Evolutionary conservation across 2,888 invertebrate species (phyloP).

Genomic region (Coelogynopora nodosa): DNA sequence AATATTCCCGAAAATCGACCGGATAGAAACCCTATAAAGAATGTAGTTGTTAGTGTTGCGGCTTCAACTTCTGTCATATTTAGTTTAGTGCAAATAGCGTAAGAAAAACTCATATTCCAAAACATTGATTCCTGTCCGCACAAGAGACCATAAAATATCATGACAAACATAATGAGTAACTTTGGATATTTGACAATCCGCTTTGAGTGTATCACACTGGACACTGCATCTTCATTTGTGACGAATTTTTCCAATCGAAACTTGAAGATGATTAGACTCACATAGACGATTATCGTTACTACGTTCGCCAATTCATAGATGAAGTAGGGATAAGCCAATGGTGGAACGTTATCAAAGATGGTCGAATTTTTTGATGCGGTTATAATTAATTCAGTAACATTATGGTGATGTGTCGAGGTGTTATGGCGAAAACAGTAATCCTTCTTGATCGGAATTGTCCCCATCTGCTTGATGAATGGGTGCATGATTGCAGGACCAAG

Average conservation of each 20-base stretch:
- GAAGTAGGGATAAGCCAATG: not conserved
- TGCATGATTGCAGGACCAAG: not conserved
- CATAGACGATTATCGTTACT: not conserved
- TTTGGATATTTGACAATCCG: not conserved
- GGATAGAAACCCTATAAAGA: constrained; percentile 24
- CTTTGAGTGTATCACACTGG: not conserved
- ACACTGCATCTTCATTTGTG: not conserved
- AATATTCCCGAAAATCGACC: not conserved
- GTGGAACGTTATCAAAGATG: not conserved
- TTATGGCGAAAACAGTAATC: not conserved
- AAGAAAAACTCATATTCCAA: not conserved
- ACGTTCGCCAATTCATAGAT: not conserved
- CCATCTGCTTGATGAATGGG: constrained; percentile 20
- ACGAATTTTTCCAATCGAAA: constrained; percentile 13
- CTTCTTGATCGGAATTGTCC: not conserved
- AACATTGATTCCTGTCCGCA: constrained; percentile 7
- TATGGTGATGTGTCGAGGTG: not conserved
- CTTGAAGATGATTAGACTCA: not conserved
- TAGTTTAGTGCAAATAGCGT: not conserved
- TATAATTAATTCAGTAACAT: not conserved
- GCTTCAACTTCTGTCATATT: not conserved
- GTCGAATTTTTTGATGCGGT: not conserved
- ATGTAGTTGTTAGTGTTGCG: not conserved
- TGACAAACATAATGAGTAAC: not conserved
- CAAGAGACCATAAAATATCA: not conserved